Percentiles rank a stretch among this genome's conserved stretches.
These are phyloP conservation scores for Sialis fuliginosa DNA, from an alignment of 2,888 invertebrate genomes.

Conservation along the genomic window DNA sequence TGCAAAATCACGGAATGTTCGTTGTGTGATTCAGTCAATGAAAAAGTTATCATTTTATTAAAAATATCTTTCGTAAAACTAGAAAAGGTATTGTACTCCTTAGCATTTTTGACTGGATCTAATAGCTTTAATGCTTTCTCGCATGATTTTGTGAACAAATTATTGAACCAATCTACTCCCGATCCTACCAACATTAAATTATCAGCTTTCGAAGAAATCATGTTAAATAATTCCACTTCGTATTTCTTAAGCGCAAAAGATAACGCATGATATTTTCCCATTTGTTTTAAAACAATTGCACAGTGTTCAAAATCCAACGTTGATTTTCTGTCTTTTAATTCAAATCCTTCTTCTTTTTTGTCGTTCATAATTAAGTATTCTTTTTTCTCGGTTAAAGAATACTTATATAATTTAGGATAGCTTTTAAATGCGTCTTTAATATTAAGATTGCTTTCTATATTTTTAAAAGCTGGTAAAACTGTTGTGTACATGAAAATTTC, in stretches of 20 bases:
- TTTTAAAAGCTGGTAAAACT: constrained; percentile 1
- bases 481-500: constrained; percentile 3
- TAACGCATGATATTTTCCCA: constrained; percentile 3
- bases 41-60: constrained; percentile 1
- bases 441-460: not conserved
- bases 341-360: not conserved
- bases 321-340: not conserved
- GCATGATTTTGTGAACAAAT: not conserved
- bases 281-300: not conserved
- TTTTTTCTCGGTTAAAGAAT: not conserved
- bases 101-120: not conserved
- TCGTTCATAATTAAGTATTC: constrained; percentile 14
- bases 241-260: constrained; percentile 1
- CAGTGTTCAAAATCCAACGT: constrained; percentile 3
- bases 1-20: constrained; percentile 15
- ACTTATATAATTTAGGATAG: not conserved
- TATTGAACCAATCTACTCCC: not conserved
- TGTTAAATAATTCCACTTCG: not conserved
- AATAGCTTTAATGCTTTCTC: not conserved
- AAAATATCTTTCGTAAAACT: constrained; percentile 7
- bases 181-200: not conserved
- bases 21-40: constrained; percentile 8
- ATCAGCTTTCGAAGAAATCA: not conserved
- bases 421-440: not conserved
- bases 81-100: constrained; percentile 6